Conservation (phyloP, 1,140 invertebrate species). For the Tetranychus cinnabarinus region DNA sequence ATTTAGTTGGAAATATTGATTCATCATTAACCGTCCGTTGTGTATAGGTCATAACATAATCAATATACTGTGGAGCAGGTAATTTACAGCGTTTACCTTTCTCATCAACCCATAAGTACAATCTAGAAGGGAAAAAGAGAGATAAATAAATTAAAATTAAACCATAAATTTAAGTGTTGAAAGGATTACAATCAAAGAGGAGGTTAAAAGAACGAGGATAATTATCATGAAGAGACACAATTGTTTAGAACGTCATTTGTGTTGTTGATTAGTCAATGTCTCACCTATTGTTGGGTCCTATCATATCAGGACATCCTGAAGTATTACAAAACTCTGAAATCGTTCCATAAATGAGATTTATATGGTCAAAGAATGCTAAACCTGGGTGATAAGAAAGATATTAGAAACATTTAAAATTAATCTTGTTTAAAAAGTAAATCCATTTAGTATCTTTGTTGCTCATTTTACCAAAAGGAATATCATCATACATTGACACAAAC, state of each 20-base stretch:
- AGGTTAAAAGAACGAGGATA: too few relatives aligned
- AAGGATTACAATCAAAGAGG: too few relatives aligned
- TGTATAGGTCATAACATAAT: conserved; percentile 94
- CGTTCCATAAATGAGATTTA: conserved; percentile 88
- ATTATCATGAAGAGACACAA: too few relatives aligned
- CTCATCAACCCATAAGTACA: conserved; percentile 94
- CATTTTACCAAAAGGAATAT: neutral
- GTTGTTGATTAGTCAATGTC: conserved; percentile 11
- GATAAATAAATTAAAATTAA: neutral
- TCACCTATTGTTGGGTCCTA: conserved; percentile 69
- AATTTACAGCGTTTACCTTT: conserved; percentile 92
- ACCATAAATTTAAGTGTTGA: too few relatives aligned
- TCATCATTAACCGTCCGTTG: conserved; percentile 93
- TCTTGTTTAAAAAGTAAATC: too few relatives aligned
- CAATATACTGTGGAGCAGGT: conserved; percentile 89
- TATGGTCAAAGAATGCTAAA: conserved; percentile 89
- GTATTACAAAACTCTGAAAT: conserved; percentile 93
- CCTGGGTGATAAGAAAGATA: conserved; percentile 31
- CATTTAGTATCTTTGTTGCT: too few relatives aligned
- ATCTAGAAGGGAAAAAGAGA: conserved; percentile 30
- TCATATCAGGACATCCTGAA: conserved; percentile 79
- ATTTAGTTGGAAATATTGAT: conserved; percentile 91
- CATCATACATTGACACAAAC: too few relatives aligned
- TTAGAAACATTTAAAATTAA: neutral
- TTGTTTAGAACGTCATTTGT: neutral